phyloP scores from a whole-genome alignment of 2,888 invertebrate species.

The Oxytorus armatus region DNA sequence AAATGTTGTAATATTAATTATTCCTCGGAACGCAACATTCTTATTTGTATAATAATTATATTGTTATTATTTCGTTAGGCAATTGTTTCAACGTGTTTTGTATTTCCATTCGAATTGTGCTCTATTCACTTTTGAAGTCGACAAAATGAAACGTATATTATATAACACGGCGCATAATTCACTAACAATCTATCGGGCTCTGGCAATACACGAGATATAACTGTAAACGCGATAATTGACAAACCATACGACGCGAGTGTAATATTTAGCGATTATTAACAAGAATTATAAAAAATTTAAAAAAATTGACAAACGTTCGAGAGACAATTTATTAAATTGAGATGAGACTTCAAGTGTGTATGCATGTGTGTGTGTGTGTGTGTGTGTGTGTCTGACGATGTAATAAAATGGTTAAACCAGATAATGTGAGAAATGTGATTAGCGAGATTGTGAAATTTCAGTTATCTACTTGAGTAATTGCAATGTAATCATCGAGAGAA shows the following conservation, averaged over 20 bases:
- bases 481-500: constrained; percentile 74
- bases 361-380: constrained; percentile 57
- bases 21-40: no score
- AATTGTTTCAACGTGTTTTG: not conserved
- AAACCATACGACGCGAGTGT: constrained; percentile 58
- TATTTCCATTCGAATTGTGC: not conserved
- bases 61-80: not conserved
- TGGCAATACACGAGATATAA: constrained; percentile 71
- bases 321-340: constrained; percentile 70
- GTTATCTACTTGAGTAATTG: constrained; percentile 80
- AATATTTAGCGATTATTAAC: constrained; percentile 55
- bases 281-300: constrained; percentile 33
- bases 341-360: constrained; percentile 68
- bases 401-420: constrained; percentile 58
- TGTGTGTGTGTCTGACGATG: constrained; percentile 62
- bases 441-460: constrained; percentile 74
- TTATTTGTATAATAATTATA: not conserved
- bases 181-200: constrained; percentile 69
- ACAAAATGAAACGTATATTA: not conserved
- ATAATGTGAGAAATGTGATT: constrained; percentile 73
- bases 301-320: constrained; percentile 58
- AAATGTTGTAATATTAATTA: no score
- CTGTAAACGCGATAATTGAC: constrained; percentile 57
- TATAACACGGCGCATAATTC: constrained; percentile 9
- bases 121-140: not conserved